phyloP scores from a whole-genome alignment of 2,888 invertebrate genomes.

The Agonopterix subpropinquella region DNA sequence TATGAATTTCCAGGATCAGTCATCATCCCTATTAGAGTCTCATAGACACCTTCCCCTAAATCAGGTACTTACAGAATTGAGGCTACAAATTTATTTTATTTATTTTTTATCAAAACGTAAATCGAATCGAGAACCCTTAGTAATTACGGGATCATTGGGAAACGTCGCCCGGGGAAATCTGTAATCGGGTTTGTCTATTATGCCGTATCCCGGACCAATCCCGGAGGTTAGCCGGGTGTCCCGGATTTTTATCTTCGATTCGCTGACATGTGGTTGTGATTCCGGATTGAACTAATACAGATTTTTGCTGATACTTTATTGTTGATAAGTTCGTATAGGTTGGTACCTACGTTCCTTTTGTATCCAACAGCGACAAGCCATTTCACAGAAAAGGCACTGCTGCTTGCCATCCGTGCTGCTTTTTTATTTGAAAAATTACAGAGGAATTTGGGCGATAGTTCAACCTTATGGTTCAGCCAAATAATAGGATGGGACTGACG shows the following conservation, averaged over 20 bases:
- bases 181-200: conserved; percentile 65
- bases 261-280: conserved; percentile 25
- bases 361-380: too few species aligned
- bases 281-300: conserved; percentile 13
- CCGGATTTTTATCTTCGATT: conserved; percentile 40
- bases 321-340: too few species aligned
- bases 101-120: neutral
- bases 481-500: too few species aligned
- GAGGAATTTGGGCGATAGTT: too few species aligned
- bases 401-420: too few species aligned
- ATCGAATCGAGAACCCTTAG: conserved; percentile 25
- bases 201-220: conserved; percentile 36
- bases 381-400: too few species aligned
- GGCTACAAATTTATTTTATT: neutral
- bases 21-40: too few species aligned
- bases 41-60: neutral
- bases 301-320: too few species aligned
- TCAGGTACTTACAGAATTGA: neutral
- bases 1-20: too few species aligned
- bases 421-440: too few species aligned
- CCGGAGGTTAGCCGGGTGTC: conserved; percentile 19
- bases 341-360: too few species aligned
- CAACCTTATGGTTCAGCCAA: too few species aligned
- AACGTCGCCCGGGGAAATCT: conserved; percentile 55
- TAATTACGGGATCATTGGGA: conserved; percentile 38